A percentile compares a stretch with the other conserved stretches of the same genome.
These are phyloP conservation scores for Andrena camellia DNA, from an alignment of 2,888 invertebrate species.

Conservation along the genomic window DNA sequence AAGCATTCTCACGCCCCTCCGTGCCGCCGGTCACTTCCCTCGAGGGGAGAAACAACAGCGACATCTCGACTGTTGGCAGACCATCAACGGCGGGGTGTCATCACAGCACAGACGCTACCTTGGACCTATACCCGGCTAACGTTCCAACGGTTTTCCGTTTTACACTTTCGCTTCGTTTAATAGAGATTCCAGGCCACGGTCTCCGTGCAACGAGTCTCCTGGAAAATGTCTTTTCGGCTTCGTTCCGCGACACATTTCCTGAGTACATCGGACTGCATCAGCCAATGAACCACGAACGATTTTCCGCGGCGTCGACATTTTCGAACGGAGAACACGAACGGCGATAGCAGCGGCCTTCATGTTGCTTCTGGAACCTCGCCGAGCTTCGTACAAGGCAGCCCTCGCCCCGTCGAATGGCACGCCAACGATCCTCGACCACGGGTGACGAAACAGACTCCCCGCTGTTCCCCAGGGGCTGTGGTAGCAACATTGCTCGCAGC, in stretches of 20 bases:
- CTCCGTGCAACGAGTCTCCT: slow-evolving; percentile 8
- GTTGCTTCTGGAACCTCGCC: background rate
- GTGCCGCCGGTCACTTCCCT: background rate
- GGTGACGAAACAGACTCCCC: slow-evolving; percentile 28
- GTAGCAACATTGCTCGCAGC: slow-evolving; percentile 12
- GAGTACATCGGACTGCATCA: background rate
- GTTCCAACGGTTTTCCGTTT: background rate
- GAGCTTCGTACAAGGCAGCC: background rate
- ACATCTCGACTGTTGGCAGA: slow-evolving; percentile 14
- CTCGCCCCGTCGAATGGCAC: slow-evolving; percentile 6
- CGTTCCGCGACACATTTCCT: slow-evolving; percentile 1
- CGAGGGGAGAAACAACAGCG: slow-evolving; percentile 2
- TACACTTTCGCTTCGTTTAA: slow-evolving; percentile 2
- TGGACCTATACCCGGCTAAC: slow-evolving; percentile 15
- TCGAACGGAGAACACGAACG: background rate
- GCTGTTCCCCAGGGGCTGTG: background rate
- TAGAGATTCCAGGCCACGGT: slow-evolving; percentile 13
- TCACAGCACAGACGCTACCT: slow-evolving; percentile 17
- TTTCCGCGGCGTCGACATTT: background rate
- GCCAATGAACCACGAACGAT: slow-evolving; percentile 1
- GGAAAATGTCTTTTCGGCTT: slow-evolving; percentile 9
- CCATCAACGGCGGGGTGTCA: slow-evolving; percentile 16
- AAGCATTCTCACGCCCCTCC: background rate
- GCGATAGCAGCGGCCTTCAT: background rate
- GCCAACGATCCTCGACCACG: background rate